Evolutionary conservation across 2,113 vertebrate genomes (phyloP), one percentile per base, ranked within the genome.

Genomic region (Promerops cafer): DNA sequence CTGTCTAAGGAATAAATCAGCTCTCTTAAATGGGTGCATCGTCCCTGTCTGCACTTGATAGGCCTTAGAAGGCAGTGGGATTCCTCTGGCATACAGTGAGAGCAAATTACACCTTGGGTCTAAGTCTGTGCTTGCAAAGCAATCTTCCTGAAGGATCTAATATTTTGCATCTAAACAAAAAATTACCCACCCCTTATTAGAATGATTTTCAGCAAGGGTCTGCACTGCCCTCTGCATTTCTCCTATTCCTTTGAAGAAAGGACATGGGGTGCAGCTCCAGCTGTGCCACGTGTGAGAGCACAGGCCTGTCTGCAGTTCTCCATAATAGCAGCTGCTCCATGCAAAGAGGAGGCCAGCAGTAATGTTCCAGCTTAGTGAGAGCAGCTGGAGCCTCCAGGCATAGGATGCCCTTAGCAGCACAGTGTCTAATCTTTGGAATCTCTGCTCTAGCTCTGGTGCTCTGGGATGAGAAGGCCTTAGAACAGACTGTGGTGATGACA

Each of bases 1-100:
- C 28, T 87, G 94, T 63, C 69, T 78, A 30, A 81, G 80, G 69
- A 91, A 92, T 60, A 93, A 93, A 89, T 59, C 76, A 56, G 60
- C 64, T 92, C 47, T 42, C 42, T 72, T 89, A 57, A 69, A 89
- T 44, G 54, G 63, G 50, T 79, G 64, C 65, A 54, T 75, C 12
- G 0, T 94, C 87, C 91, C 70, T 72, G 4, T 69, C 74, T 89
- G 91, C 74, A 76, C 69, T 16, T 49, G 47, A 23, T 33, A 15
- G 3, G 9, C 35, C 50, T 91, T 31, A 77, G 82, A 88, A 94
- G 87, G n/a, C 49, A 68, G 30, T 40, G 47, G 87, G 77, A 72
- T 85, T 93, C 79, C 54, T 94, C 75, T 74, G 79, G 78, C 59
- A 69, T 50, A 68, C 27, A 15, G 27, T 4, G 27, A 81, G 20